Evolutionary conservation across 2,113 vertebrate genomes (phyloP), one percentile per base, ranked within the genome.

Genomic region (cat (Felis catus)): DNA sequence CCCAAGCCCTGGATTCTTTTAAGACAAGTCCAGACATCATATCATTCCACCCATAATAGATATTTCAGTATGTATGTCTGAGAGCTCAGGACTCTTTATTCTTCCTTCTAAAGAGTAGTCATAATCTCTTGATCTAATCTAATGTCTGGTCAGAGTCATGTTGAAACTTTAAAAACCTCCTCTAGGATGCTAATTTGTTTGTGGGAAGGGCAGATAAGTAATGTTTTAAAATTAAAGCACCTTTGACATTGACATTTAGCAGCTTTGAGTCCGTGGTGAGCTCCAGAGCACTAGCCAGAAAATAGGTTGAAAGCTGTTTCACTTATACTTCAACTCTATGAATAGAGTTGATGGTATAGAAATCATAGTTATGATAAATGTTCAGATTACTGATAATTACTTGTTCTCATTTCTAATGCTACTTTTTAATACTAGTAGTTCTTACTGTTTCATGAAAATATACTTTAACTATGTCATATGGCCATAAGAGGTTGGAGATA

Each of bases 231-330:
- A 88, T 81, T 55, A 81, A 94, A 23, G 71, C 41, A 31, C 29
- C 39, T 97, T 94, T 91, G 70, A 63, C n/a, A 70, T 94, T 91
- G 70, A 63, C n/a, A 70, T 45, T 85, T 97, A 86, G 66, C 66
- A 14, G 3, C 45, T 91, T 86, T 29, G 70, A 63, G 65, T 79
- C n/a, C 33, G 58, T 41, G 8, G 7, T 39, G 71, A 74, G 25
- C 63, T 78, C 13, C n/a, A 78, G 27, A 68, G 4, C 10, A 12
- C 18, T 65, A 31, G 18, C 23, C 18, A 45, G 83, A 80, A 78
- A 87, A 39, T 4, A 76, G 39, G 12, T 33, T 87, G 29, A 92
- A 74, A 91, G 31, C n/a, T 31, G 8, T 81, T 92, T 93, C 11
- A 71, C 27, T 92, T n/a, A n/a, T 51, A 33, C 13, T 68, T 29